phyloP scores from a whole-genome alignment of 2,888 invertebrate species.

The Pardosa pseudoannulata region DNA sequence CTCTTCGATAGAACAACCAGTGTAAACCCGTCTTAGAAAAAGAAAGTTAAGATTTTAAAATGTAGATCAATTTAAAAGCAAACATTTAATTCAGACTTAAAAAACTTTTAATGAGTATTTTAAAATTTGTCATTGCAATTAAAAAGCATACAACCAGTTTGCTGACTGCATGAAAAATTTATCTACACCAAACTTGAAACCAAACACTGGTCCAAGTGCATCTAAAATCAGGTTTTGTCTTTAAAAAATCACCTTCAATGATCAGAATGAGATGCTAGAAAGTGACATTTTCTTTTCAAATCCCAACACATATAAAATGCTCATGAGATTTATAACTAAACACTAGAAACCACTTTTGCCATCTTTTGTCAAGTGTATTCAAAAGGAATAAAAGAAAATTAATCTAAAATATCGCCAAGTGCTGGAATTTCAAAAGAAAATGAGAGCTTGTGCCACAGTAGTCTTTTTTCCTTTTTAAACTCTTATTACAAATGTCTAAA shows the following conservation, averaged over 20 bases:
- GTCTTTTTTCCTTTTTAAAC: neutral
- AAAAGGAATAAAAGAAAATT: neutral
- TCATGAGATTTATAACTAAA: neutral
- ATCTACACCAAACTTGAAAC: conserved; percentile 51
- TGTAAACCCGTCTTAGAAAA: conserved; percentile 9
- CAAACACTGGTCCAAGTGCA: conserved; percentile 42
- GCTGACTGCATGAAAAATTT: conserved; percentile 35
- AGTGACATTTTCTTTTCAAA: conserved; percentile 60
- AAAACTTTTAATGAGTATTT: neutral
- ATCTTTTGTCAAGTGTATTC: neutral
- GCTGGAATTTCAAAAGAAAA: conserved; percentile 62
- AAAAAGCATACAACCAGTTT: conserved; percentile 48
- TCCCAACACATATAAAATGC: conserved; percentile 49
- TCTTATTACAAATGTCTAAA: conserved; percentile 26
- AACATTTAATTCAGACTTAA: neutral
- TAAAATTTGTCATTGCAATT: conserved; percentile 26
- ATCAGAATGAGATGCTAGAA: conserved; percentile 43
- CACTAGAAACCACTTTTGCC: neutral
- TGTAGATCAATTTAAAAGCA: neutral
- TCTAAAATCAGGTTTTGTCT: conserved; percentile 60
- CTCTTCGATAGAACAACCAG: neutral
- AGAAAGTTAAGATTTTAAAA: neutral
- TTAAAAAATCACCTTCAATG: conserved; percentile 41
- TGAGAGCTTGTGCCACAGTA: neutral
- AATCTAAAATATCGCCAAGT: conserved; percentile 4